Evolutionary conservation across 2,797 vertebrate genomes (phyloP).

Genomic region (Hephaestus fuliginosus): DNA sequence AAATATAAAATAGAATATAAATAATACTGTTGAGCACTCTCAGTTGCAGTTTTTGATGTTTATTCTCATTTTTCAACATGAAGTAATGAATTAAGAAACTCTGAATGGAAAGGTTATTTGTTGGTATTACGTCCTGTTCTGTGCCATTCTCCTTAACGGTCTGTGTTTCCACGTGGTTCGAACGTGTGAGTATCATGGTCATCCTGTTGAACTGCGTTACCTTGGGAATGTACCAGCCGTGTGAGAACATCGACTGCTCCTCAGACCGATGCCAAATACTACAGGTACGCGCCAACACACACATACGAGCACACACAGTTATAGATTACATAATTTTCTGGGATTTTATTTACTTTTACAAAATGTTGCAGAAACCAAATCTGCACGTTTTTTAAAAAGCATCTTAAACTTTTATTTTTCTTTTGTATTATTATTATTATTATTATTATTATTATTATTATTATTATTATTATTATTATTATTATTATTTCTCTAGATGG

Average conservation of each 20-base stretch:
- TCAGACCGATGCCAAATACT: constrained; percentile 83
- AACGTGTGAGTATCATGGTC: constrained; percentile 94
- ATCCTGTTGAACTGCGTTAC: constrained; percentile 98
- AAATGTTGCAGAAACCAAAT: not conserved
- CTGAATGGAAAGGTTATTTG: not conserved
- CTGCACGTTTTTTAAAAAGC: not conserved
- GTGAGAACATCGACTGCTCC: constrained; percentile 97
- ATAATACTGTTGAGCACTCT: too few species aligned
- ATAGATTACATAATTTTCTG: not conserved
- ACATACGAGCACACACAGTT: not conserved
- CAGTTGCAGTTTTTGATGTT: not conserved
- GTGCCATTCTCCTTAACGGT: constrained; percentile 61
- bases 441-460: not conserved
- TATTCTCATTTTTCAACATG: not conserved
- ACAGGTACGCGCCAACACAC: constrained; percentile 66
- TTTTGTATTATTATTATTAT: too few species aligned
- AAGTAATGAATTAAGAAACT: not conserved
- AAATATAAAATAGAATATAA: too few species aligned
- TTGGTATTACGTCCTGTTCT: not conserved
- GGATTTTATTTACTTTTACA: not conserved
- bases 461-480: too few species aligned
- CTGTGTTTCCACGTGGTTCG: constrained; percentile 72
- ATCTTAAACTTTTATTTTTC: not conserved
- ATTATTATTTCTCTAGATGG: not conserved
- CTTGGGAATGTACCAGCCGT: constrained; percentile 98